Percentiles rank a stretch among this genome's conserved stretches.
These are phyloP conservation scores for Himalopsyche japonica DNA, from an alignment of 2,888 invertebrate species.

Conservation along the genomic window DNA sequence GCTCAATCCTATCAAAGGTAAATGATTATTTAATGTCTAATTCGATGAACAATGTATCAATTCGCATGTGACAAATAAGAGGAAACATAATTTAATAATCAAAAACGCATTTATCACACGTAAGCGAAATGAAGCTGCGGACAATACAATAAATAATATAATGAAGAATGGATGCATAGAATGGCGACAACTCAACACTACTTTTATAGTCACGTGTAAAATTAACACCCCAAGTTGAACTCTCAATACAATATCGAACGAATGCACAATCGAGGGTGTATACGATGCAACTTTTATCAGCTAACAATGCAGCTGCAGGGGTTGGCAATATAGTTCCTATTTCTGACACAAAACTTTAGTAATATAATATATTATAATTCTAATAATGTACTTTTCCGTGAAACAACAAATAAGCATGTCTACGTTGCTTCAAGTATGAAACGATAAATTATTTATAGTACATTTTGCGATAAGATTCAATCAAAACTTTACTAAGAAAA, in stretches of 20 bases:
- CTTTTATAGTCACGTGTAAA: background rate
- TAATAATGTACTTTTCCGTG: too few species aligned
- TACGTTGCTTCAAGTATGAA: too few species aligned
- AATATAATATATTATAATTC: too few species aligned
- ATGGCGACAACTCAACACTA: conserved; percentile 1
- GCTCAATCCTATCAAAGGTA: too few species aligned
- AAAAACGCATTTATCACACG: background rate
- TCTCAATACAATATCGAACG: background rate
- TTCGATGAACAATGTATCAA: too few species aligned
- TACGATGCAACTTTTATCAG: background rate
- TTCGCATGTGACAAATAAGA: background rate
- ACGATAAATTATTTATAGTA: too few species aligned
- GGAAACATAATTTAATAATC: background rate
- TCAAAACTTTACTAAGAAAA: too few species aligned
- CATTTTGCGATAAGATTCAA: too few species aligned
- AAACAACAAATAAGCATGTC: too few species aligned
- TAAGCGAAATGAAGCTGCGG: background rate
- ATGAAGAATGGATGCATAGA: background rate
- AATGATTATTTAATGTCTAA: too few species aligned
- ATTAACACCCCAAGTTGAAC: background rate
- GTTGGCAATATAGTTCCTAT: too few species aligned
- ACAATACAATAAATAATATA: background rate
- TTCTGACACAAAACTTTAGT: too few species aligned
- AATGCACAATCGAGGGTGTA: background rate
- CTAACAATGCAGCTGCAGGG: background rate